These are phyloP conservation scores for Cydia splendana DNA, from an alignment of 1,140 invertebrate genomes.

Conservation along the genomic window DNA sequence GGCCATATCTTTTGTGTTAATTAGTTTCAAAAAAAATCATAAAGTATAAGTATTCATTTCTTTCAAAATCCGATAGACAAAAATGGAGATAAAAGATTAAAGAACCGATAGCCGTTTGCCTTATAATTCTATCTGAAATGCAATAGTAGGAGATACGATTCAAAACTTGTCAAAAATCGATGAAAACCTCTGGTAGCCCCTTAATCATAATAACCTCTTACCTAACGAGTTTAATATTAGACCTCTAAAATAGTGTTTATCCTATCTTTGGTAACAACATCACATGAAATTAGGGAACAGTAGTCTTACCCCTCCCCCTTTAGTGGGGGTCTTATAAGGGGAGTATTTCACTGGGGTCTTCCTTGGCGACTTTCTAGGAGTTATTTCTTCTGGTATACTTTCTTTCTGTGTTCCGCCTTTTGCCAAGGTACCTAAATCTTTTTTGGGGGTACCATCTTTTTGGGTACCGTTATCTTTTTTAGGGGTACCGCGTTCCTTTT, in stretches of 20 bases:
- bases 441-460: not conserved
- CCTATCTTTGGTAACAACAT: not conserved
- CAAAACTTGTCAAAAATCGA: too few relatives aligned
- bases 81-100: too few relatives aligned
- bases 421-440: not conserved
- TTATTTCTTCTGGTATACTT: conserved; percentile 16
- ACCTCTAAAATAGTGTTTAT: not conserved
- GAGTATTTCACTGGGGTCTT: conserved; percentile 65
- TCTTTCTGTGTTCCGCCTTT: conserved; percentile 26
- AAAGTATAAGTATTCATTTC: too few relatives aligned
- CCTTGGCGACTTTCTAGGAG: conserved; percentile 59
- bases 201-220: too few relatives aligned
- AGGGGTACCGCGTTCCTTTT: not conserved
- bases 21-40: too few relatives aligned
- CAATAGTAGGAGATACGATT: too few relatives aligned
- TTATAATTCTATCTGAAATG: too few relatives aligned
- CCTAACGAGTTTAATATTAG: not conserved
- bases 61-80: too few relatives aligned
- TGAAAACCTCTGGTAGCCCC: too few relatives aligned
- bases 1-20: too few relatives aligned
- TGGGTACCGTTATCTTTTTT: not conserved
- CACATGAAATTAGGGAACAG: conserved; percentile 49
- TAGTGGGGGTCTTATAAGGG: conserved; percentile 56
- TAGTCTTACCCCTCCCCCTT: conserved; percentile 52
- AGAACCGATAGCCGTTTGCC: too few relatives aligned